Percentiles rank a stretch among this genome's conserved stretches.
Conservation (phyloP, 2,797 vertebrate species). For the Rallus crepitans region DNA sequence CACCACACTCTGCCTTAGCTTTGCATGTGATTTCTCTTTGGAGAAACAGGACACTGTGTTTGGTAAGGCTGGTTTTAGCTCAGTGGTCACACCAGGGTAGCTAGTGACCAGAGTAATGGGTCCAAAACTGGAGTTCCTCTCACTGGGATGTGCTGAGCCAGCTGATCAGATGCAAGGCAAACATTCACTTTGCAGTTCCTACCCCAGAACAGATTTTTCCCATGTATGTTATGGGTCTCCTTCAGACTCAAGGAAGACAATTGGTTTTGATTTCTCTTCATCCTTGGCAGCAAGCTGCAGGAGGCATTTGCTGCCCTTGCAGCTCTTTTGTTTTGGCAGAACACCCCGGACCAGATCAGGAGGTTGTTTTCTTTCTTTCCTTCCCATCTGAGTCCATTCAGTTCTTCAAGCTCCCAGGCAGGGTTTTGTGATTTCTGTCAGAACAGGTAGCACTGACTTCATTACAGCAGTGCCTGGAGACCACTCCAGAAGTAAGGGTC, state of each 20-base stretch:
- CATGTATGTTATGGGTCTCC: neutral
- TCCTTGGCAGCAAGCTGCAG: neutral
- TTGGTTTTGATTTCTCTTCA: neutral
- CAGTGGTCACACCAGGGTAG: neutral
- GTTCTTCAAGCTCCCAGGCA: neutral
- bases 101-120: neutral
- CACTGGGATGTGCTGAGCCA: neutral
- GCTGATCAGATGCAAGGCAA: neutral
- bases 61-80: fast-evolving
- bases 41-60: neutral
- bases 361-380: neutral
- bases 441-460: neutral
- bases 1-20: neutral
- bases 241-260: neutral
- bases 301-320: neutral
- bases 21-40: neutral
- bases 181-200: neutral
- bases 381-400: neutral
- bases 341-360: neutral
- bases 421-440: neutral
- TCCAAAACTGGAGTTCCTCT: neutral
- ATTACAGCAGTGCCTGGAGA: neutral
- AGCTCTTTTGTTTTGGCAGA: neutral
- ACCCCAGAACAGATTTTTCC: neutral
- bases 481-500: neutral